Evolutionary conservation across 1,140 invertebrate species (phyloP), one percentile per base, ranked within the genome.

Genomic region (Apis laboriosa): DNA sequence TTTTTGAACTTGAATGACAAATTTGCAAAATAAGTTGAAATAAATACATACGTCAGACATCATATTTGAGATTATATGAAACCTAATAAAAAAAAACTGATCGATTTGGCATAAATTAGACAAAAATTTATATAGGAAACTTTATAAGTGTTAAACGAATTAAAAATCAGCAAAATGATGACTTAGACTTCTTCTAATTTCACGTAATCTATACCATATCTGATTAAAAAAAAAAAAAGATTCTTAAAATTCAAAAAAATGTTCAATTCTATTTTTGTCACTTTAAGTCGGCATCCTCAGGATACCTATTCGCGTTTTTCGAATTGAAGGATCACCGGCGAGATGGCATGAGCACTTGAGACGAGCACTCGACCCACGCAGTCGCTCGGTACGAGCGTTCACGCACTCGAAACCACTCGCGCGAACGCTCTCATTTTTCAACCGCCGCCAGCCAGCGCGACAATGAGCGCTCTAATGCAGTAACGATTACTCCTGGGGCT

Each of bases 371-470:
- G 64, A 86, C 43, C 71, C 61, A 58, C 51, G 80, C 73, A 56
- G 80, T 61, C 66, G 75, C 77, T 81, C 68, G 75, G 72, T 21
- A 66, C 63, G 76, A 80, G 61, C 53, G 61, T 81, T 81, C 77
- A 64, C 80, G 71, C 72, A 56, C 64, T 86, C 77, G 68, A 77
- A 86, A 84, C 56, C 74, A 80, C 76, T 86, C 77, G 72, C 74
- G 58, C 84, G 77, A 87, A 64, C 63, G 84, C 73, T 86, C 84
- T 87, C 84, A 80, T 86, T 87, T 86, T 80, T 77, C 66, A 78
- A 19, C 51, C 73, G 74, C 49, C 55, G 61, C 24, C 80, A 71
- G 56, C 79, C 70, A 75, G 72, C 60, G 72, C 73, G 83, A 85
- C 79, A 86, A 86, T 77, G 72, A 75, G 55, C 73, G 79, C 64